Evolutionary conservation across 2,888 invertebrate species (phyloP).

Genomic region (Acanthoscelides obtectus): DNA sequence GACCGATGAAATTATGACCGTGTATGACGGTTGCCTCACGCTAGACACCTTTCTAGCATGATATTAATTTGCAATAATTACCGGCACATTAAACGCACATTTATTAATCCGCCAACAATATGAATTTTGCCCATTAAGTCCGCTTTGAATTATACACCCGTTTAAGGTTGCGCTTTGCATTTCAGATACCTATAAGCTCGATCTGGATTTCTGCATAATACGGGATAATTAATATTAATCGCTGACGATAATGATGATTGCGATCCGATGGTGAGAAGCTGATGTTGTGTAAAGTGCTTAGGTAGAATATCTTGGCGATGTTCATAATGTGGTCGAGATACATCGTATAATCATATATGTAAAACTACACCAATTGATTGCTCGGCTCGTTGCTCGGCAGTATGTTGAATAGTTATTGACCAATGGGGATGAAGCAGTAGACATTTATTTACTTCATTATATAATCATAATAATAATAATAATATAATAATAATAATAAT

Average conservation of each 20-base stretch:
- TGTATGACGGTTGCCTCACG: not conserved
- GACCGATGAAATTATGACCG: not conserved
- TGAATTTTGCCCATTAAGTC: not conserved
- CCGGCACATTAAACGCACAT: not conserved
- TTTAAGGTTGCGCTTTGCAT: not conserved
- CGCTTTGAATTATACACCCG: not conserved
- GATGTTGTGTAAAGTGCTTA: not conserved
- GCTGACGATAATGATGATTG: not conserved
- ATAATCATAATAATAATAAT: too few relatives aligned
- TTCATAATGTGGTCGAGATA: not conserved
- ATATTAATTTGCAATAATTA: not conserved
- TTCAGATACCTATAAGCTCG: not conserved
- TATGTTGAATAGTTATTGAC: too few relatives aligned
- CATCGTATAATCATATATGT: not conserved
- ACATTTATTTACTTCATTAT: too few relatives aligned
- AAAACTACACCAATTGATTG: too few relatives aligned
- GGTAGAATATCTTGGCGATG: not conserved
- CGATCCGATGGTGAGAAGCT: not conserved
- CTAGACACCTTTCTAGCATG: not conserved
- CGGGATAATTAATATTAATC: not conserved
- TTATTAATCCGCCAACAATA: not conserved
- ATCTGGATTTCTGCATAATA: not conserved
- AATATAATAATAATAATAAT: too few relatives aligned
- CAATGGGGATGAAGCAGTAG: too few relatives aligned
- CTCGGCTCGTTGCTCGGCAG: too few relatives aligned